Percentiles rank a stretch among this genome's conserved stretches.
Evolutionary conservation across 2,113 vertebrate genomes (phyloP).

Genomic region (Melanotaenia duboulayi): DNA sequence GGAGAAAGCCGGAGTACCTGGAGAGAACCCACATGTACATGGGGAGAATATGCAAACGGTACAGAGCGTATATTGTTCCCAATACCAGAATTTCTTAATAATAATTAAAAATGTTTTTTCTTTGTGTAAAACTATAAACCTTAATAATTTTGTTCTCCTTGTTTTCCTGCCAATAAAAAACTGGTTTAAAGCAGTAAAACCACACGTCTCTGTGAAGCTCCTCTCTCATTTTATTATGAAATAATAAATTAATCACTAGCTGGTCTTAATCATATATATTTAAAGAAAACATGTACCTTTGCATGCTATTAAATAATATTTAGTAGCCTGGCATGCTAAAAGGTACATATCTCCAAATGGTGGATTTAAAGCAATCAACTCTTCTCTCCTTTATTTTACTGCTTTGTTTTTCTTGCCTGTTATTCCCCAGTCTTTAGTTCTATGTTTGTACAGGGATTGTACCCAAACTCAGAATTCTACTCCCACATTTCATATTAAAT

Average conservation of each 20-base stretch:
- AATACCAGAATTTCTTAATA: not conserved
- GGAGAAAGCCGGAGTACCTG: no score
- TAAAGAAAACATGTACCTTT: conserved; percentile 26
- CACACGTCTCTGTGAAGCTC: conserved; percentile 27
- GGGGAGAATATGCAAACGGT: no score
- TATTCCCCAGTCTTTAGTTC: conserved; percentile 11
- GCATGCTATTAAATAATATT: conserved; percentile 25
- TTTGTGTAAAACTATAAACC: not conserved
- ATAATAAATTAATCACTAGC: conserved; percentile 49
- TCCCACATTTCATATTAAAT: conserved; percentile 65
- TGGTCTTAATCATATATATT: conserved; percentile 44
- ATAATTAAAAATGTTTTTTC: not conserved
- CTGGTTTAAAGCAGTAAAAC: conserved; percentile 37
- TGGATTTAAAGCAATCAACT: conserved; percentile 53
- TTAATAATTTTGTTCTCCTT: conserved; percentile 6
- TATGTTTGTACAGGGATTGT: conserved; percentile 21
- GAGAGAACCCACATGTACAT: no score
- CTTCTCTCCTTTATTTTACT: conserved; percentile 28
- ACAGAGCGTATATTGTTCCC: no score
- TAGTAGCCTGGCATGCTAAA: conserved; percentile 7
- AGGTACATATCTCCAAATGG: conserved; percentile 37
- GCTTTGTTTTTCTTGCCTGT: not conserved
- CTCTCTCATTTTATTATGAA: conserved; percentile 54
- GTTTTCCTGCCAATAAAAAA: conserved; percentile 25
- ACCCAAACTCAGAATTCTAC: conserved; percentile 65